phyloP scores from a whole-genome alignment of 2,113 vertebrate genomes.

The Oreochromis aureus region DNA sequence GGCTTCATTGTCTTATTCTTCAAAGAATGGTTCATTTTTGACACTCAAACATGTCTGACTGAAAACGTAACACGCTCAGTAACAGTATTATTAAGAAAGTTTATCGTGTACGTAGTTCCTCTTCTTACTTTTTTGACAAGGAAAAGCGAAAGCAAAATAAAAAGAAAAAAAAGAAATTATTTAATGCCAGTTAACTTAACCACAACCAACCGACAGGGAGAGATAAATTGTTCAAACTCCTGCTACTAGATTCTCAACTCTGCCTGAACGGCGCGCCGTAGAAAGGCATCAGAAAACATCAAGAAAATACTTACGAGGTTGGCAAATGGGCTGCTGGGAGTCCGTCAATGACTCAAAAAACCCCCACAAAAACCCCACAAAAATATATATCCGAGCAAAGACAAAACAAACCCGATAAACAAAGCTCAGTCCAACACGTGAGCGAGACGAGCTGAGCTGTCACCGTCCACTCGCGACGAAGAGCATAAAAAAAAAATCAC shows the following conservation, averaged over 20 bases:
- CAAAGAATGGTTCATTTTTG: not conserved
- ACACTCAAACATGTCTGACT: not conserved
- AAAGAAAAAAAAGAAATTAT: not conserved
- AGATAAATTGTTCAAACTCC: not conserved
- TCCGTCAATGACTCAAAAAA: not conserved
- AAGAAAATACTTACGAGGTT: slow-evolving; percentile 23
- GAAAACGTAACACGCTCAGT: not conserved
- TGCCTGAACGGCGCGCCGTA: not conserved
- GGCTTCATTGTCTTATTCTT: not conserved
- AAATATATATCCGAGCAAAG: slow-evolving; percentile 6
- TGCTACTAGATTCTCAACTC: not conserved
- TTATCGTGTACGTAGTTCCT: not conserved
- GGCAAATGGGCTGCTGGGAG: not conserved
- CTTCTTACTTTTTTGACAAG: not conserved
- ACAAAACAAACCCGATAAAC: not conserved
- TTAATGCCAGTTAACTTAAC: not conserved
- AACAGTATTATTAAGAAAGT: not conserved
- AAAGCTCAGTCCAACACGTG: not conserved
- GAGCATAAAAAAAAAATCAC: not conserved
- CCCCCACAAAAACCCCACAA: not conserved
- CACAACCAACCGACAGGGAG: not conserved
- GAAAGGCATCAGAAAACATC: not conserved
- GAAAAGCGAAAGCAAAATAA: not conserved
- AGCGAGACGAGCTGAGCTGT: not conserved
- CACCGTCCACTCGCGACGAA: slow-evolving; percentile 8